Evolutionary conservation across 2,888 invertebrate species (phyloP).

Genomic region (Spodoptera littoralis): DNA sequence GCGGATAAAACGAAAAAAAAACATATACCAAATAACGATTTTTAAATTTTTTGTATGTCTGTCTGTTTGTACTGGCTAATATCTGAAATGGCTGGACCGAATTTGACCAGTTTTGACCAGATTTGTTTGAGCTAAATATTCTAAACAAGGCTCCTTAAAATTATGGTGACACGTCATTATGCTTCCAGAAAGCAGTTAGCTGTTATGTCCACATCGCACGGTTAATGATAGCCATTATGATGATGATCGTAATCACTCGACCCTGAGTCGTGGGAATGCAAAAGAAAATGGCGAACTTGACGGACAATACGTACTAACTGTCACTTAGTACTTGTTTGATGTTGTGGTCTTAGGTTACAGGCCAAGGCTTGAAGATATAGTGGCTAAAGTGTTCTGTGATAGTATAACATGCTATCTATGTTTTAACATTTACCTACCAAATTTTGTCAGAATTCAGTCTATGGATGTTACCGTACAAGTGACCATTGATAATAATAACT

Average conservation of each 20-base stretch:
- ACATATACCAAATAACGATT: too few species aligned
- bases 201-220: constrained; percentile 32
- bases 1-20: too few species aligned
- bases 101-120: too few species aligned
- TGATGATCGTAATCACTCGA: constrained; percentile 34
- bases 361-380: background rate
- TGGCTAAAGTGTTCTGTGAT: background rate
- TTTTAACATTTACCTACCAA: background rate
- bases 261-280: constrained; percentile 46
- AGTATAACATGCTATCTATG: too few species aligned
- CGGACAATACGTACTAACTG: constrained; percentile 19
- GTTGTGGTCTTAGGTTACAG: constrained; percentile 10
- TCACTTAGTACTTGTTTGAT: constrained; percentile 18
- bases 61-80: background rate
- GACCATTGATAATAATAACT: too few species aligned
- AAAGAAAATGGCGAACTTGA: constrained; percentile 27
- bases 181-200: constrained; percentile 24
- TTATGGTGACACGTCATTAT: constrained; percentile 42
- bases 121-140: background rate
- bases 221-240: constrained; percentile 44
- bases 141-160: constrained; percentile 15
- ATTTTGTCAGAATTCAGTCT: too few species aligned
- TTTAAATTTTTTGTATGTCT: background rate
- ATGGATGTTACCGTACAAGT: too few species aligned
- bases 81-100: too few species aligned